Evolutionary conservation across 1,140 invertebrate species (phyloP).

Genomic region (Piezodorus guildinii): DNA sequence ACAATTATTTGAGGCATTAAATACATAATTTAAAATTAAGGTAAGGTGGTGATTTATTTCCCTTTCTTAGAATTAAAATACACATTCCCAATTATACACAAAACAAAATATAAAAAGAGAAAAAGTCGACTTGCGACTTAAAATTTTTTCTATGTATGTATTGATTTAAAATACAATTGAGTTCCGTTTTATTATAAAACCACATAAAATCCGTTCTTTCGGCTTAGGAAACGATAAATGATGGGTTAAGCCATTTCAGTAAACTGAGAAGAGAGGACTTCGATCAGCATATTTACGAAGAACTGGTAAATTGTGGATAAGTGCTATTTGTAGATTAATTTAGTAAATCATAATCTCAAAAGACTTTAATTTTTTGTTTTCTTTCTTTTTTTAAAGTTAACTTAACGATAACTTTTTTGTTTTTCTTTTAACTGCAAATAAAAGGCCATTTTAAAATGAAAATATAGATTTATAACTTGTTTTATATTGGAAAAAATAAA

Average conservation of each 20-base stretch:
- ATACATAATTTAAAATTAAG: constrained; percentile 10
- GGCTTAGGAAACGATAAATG: constrained; percentile 12
- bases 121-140: neutral
- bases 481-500: neutral
- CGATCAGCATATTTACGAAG: constrained; percentile 1
- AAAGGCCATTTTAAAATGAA: constrained; percentile 14
- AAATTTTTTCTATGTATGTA: neutral
- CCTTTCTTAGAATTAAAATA: constrained; percentile 10
- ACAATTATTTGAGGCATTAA: constrained; percentile 12
- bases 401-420: neutral
- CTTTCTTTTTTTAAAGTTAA: neutral
- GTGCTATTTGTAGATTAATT: constrained; percentile 9
- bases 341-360: neutral
- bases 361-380: neutral
- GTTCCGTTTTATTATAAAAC: constrained; percentile 5
- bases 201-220: constrained; percentile 17
- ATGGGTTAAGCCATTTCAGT: constrained; percentile 15
- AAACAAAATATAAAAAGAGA: neutral
- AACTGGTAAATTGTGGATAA: constrained; percentile 10
- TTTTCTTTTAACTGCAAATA: constrained; percentile 14
- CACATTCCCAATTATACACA: neutral
- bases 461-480: neutral
- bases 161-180: neutral
- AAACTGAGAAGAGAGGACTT: constrained; percentile 11
- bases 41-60: constrained; percentile 13